These are phyloP conservation scores for Myotis vivesi DNA, from an alignment of 2,797 vertebrate genomes.

Conservation along the genomic window DNA sequence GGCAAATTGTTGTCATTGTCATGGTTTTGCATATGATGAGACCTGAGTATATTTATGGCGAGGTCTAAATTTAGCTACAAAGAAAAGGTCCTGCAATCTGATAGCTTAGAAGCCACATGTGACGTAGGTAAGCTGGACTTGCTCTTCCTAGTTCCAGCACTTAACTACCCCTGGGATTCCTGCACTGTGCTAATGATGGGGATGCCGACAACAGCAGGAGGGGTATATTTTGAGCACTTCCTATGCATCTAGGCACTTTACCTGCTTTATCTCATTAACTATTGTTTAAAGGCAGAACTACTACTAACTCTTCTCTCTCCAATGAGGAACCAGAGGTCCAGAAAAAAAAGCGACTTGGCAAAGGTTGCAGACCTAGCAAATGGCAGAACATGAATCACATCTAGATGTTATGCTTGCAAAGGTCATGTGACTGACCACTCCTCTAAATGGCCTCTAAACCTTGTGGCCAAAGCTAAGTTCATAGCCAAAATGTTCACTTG, in stretches of 20 bases:
- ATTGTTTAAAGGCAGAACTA: neutral
- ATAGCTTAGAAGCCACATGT: constrained; percentile 50
- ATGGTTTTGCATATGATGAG: constrained; percentile 44
- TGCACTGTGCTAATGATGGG: neutral
- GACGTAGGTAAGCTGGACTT: constrained; percentile 37
- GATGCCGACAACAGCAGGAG: neutral
- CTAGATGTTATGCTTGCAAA: neutral
- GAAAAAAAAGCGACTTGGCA: neutral
- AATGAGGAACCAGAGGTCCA: neutral
- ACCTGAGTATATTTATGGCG: constrained; percentile 36
- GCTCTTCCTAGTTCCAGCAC: constrained; percentile 11
- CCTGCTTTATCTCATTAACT: neutral
- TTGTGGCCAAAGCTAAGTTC: neutral
- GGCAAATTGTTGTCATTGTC: constrained; percentile 18
- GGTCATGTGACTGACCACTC: neutral
- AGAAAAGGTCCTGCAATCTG: constrained; percentile 30
- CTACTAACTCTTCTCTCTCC: neutral
- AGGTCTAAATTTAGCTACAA: constrained; percentile 59
- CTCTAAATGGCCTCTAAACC: neutral
- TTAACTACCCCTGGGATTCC: neutral
- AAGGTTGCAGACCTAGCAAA: neutral
- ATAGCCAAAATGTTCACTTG: neutral
- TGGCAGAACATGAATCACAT: neutral
- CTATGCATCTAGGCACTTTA: neutral
- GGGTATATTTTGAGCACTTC: neutral